Conservation (phyloP, 2,888 invertebrate species). For the Nemapogon koenigi region DNA sequence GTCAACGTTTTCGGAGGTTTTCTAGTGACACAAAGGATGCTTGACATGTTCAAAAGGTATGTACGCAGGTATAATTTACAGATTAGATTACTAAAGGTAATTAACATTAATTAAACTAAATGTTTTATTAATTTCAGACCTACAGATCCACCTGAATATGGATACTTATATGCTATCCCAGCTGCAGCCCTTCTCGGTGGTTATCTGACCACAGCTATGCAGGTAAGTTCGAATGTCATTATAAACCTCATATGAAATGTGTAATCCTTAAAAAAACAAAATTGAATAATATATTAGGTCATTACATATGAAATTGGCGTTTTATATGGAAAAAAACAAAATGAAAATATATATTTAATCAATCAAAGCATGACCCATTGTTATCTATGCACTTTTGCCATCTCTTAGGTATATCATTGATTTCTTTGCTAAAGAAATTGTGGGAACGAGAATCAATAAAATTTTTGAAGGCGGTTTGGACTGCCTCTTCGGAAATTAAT, state of each 20-base stretch:
- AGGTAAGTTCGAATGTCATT: constrained; percentile 30
- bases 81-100: neutral
- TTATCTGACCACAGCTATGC: constrained; percentile 68
- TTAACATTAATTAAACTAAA: neutral
- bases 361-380: no score
- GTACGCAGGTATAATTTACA: constrained; percentile 6
- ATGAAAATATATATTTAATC: no score
- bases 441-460: no score
- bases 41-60: constrained; percentile 89
- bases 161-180: constrained; percentile 80
- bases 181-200: constrained; percentile 74
- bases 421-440: no score
- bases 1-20: constrained; percentile 93
- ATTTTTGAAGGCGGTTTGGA: no score
- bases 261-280: no score
- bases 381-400: no score
- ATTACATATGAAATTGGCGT: no score
- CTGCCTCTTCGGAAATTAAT: no score
- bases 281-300: no score
- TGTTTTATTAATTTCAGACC: constrained; percentile 45
- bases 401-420: no score
- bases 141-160: constrained; percentile 87
- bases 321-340: no score
- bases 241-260: neutral
- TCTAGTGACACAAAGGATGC: constrained; percentile 87